Evolutionary conservation across 2,113 vertebrate genomes (phyloP).

Genomic region (Lethenteron camtschaticum): DNA sequence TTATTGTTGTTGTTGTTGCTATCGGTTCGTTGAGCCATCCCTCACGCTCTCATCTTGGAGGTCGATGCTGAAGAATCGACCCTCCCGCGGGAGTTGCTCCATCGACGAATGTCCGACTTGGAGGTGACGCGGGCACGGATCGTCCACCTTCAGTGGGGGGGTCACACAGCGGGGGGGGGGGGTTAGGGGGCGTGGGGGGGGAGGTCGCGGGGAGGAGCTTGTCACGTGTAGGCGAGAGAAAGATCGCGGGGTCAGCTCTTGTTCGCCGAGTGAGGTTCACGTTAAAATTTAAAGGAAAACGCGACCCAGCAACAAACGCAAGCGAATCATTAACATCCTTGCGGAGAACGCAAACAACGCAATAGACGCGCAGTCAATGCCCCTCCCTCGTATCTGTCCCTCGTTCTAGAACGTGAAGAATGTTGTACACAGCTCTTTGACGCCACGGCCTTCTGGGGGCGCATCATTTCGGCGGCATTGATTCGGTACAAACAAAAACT

Average conservation of each 20-base stretch:
- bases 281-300: neutral
- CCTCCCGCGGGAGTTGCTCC: constrained; percentile 95
- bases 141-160: constrained; percentile 45
- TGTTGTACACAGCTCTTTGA: too few species aligned
- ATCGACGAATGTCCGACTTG: constrained; percentile 64
- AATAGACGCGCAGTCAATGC: too few species aligned
- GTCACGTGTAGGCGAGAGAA: neutral
- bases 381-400: too few species aligned
- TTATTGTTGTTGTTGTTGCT: too few species aligned
- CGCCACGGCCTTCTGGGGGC: too few species aligned
- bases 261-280: constrained; percentile 2
- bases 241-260: neutral
- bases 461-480: too few species aligned
- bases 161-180: neutral
- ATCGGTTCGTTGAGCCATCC: too few species aligned
- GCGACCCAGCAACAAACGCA: neutral
- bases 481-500: too few species aligned
- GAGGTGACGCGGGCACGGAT: constrained; percentile 77
- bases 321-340: constrained; percentile 7
- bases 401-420: too few species aligned
- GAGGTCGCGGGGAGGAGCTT: constrained; percentile 1
- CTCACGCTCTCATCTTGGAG: constrained; percentile 86
- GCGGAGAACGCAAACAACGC: too few species aligned
- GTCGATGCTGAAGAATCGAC: constrained; percentile 84
- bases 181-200: neutral